Percentiles rank a stretch among this genome's conserved stretches.
These are phyloP conservation scores for Conopomorpha cramerella DNA, from an alignment of 1,140 invertebrate genomes.

Conservation along the genomic window DNA sequence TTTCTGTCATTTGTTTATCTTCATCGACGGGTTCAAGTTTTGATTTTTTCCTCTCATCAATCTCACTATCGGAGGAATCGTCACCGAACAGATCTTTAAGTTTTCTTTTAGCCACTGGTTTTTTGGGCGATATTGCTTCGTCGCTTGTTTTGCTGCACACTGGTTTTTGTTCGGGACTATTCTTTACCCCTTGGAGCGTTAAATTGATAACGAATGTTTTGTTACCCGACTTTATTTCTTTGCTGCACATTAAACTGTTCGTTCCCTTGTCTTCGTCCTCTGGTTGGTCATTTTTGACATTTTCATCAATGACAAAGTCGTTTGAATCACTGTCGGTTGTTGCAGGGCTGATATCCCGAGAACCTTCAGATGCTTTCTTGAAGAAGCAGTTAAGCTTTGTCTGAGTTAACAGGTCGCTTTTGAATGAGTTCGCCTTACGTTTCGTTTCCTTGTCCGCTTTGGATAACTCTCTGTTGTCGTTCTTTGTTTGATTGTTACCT, in stretches of 20 bases:
- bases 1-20: conserved; percentile 5
- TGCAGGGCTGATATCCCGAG: conserved; percentile 11
- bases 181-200: conserved; percentile 30
- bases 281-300: conserved; percentile 7
- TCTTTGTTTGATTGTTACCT: conserved; percentile 18
- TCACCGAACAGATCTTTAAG: conserved; percentile 54
- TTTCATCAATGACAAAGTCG: conserved; percentile 15
- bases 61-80: conserved; percentile 46
- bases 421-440: conserved; percentile 45
- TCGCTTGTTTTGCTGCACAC: conserved; percentile 9
- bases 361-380: conserved; percentile 19
- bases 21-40: conserved; percentile 3
- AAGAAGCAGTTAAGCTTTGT: conserved; percentile 42
- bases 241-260: too few relatives aligned
- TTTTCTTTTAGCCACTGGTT: conserved; percentile 44
- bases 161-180: background rate
- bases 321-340: conserved; percentile 29
- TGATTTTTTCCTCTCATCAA: conserved; percentile 9
- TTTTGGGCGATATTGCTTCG: conserved; percentile 13
- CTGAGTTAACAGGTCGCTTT: conserved; percentile 36
- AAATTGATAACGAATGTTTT: conserved; percentile 47
- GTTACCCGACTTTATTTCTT: conserved; percentile 5
- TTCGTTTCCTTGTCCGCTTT: conserved; percentile 42
- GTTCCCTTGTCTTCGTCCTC: conserved; percentile 7
- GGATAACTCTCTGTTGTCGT: conserved; percentile 18